These are phyloP conservation scores for Ichneumoninae sp. DNA, from an alignment of 2,888 invertebrate genomes.

Conservation along the genomic window DNA sequence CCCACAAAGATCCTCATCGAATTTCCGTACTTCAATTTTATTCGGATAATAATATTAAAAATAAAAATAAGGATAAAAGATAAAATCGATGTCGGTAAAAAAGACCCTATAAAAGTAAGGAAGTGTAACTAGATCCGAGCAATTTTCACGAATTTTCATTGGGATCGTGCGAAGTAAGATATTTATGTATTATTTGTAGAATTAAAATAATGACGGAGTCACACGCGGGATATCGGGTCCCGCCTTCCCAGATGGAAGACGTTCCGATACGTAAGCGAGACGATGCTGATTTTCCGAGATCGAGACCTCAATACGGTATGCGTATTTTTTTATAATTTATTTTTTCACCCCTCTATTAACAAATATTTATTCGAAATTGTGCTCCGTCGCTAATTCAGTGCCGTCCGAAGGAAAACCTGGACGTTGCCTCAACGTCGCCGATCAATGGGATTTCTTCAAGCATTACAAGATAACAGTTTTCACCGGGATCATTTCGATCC, in stretches of 20 bases:
- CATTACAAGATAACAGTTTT: constrained; percentile 56
- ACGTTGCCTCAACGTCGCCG: constrained; percentile 22
- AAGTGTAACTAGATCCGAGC: not conserved
- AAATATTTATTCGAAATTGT: not conserved
- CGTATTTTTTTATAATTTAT: not conserved
- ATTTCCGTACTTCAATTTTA: not conserved
- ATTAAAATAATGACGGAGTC: constrained; percentile 53
- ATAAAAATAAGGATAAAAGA: not conserved
- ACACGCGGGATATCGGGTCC: constrained; percentile 40
- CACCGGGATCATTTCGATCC: constrained; percentile 28
- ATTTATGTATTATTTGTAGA: not conserved
- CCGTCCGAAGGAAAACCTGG: constrained; percentile 14
- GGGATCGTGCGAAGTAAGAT: not conserved
- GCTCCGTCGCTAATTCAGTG: constrained; percentile 23
- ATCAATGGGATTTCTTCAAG: constrained; percentile 34
- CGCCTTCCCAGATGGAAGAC: constrained; percentile 60
- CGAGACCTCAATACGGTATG: constrained; percentile 42
- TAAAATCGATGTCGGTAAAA: constrained; percentile 1
- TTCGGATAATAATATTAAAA: not conserved
- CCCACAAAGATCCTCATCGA: constrained; percentile 1
- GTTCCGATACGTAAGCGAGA: constrained; percentile 43
- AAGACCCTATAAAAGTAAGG: constrained; percentile 22
- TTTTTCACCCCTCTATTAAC: not conserved
- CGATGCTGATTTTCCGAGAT: constrained; percentile 1
- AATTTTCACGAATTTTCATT: not conserved